phyloP scores from a whole-genome alignment of 2,113 vertebrate genomes.

The Philantomba maxwellii region DNA sequence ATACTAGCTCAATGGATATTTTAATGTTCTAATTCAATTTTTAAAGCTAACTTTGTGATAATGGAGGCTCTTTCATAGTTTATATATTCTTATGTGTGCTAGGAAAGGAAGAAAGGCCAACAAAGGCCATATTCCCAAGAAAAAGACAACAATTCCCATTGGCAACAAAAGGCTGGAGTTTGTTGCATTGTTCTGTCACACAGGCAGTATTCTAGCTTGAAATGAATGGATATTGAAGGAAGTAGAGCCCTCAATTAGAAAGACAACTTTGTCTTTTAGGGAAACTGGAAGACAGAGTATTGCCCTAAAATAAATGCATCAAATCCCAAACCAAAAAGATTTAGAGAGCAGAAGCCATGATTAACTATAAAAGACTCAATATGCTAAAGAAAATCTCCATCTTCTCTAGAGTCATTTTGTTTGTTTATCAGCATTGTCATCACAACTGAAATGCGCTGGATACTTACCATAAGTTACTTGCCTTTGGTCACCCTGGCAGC shows the following conservation, averaged over 20 bases:
- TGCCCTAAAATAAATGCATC: background rate
- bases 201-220: background rate
- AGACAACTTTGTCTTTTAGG: background rate
- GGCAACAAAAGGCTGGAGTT: background rate
- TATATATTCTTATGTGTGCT: background rate
- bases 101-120: slow-evolving; percentile 38
- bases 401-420: background rate
- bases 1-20: background rate
- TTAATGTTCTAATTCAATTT: background rate
- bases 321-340: background rate
- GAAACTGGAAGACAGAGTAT: background rate
- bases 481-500: background rate
- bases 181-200: background rate
- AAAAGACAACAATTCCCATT: background rate
- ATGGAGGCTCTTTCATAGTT: background rate
- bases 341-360: background rate
- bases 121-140: slow-evolving; percentile 34
- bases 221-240: slow-evolving; percentile 7
- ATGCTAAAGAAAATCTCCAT: background rate
- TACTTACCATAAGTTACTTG: background rate
- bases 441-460: background rate
- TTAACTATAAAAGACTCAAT: background rate
- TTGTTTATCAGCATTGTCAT: background rate
- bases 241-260: background rate
- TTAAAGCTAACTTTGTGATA: slow-evolving; percentile 19